Evolutionary conservation across 92 coral and sea anemone species (phyloP).

Genomic region (Phenganax stokvisi): DNA sequence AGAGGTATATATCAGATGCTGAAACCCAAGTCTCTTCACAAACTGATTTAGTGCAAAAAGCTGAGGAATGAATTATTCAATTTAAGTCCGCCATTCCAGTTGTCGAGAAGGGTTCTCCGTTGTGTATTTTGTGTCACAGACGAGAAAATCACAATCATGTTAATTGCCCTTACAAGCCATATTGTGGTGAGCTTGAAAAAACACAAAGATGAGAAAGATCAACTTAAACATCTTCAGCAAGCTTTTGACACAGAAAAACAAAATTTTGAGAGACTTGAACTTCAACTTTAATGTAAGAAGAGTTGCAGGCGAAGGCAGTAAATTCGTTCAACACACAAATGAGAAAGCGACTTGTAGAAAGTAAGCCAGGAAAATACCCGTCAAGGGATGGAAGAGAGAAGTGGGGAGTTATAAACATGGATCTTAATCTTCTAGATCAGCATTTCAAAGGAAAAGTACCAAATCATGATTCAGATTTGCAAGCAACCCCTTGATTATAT

Average conservation of each 20-base stretch:
- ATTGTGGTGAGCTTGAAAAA: constrained; percentile 3
- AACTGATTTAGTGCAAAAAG: constrained; percentile 4
- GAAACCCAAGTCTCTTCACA: constrained; percentile 17
- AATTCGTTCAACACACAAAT: constrained; percentile 23
- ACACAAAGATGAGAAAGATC: constrained; percentile 25
- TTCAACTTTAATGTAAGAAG: constrained; percentile 13
- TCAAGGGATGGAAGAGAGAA: constrained; percentile 24
- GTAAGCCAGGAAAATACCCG: constrained; percentile 5
- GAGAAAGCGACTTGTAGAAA: constrained; percentile 8
- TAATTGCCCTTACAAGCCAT: constrained; percentile 25
- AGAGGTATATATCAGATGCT: constrained; percentile 15
- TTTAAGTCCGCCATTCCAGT: constrained; percentile 13
- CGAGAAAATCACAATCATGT: constrained; percentile 13
- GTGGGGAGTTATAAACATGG: constrained; percentile 25
- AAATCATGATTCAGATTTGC: constrained; percentile 4
- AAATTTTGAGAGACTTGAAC: constrained; percentile 13
- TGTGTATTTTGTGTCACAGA: constrained; percentile 14
- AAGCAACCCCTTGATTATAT: too few species aligned
- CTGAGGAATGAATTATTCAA: constrained; percentile 4
- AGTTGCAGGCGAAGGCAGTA: constrained; percentile 10
- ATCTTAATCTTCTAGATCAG: constrained; percentile 17
- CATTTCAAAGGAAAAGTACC: constrained; percentile 30
- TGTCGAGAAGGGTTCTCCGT: constrained; percentile 10
- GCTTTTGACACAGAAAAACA: neutral
- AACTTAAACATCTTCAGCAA: neutral